Evolutionary conservation across 2,113 vertebrate species (phyloP), one percentile per base, ranked within the genome.

Genomic region (Tupaia tana): DNA sequence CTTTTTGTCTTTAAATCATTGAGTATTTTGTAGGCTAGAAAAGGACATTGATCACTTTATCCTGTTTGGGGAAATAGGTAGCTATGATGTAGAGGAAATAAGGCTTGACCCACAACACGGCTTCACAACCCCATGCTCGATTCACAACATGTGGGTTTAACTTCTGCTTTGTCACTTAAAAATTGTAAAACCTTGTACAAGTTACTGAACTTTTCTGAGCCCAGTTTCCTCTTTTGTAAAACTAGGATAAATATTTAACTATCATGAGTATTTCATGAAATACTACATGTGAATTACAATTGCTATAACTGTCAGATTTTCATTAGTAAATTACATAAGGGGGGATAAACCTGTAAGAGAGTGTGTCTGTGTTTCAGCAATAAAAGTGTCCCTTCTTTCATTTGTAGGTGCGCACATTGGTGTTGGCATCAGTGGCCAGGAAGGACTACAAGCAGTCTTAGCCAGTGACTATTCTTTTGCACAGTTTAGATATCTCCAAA

Each of bases 391-490:
- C 6, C 29, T 90, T 73, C 80, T 90, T 86, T 80, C 22, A 67
- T 85, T 93, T 92, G 31, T 84, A 99, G 99, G 98, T 96, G 99
- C 98, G 82, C 98, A 98, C 93, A 98, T 98, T 52, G 98, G 99
- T 16, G 98, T 99, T 94, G 99, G 99, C 61, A 99, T 99, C 98
- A 99, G 99, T 0, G 98, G 98, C 27, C 98, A 98, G 98, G 98
- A 99, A 98, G 98, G 99, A 75, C 98, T 98, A 97, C 99, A 99
- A 97, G 98, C 98, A 0, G 99, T 98, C 90, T 97, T 99, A 96
- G 98, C 98, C 29, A 98, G 98, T 0, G 99, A 99, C 97, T 99
- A 99, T 91, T 99, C 99, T 19, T 98, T 99, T 29, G 98, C 98
- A 79, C 98, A 99, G 97, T 98, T 99, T 95, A 97, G 98, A 86